Base-by-base conservation (phyloP, 2,113 vertebrate genomes). In the Ptychochromis oligacanthus region DNA sequence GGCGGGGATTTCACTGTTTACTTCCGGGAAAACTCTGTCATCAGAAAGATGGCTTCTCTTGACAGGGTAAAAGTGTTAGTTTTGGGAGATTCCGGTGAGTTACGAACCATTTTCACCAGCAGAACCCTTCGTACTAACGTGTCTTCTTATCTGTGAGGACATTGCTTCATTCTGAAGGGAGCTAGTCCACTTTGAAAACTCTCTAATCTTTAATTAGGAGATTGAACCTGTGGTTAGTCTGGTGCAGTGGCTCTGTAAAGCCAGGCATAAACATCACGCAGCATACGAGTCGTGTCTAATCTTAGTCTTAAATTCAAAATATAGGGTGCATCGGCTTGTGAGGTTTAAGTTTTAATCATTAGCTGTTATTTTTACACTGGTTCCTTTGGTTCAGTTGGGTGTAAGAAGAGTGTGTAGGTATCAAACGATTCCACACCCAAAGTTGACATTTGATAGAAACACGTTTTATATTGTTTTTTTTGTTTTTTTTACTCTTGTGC, bases 61-160 rank as follows among this genome's bases (percentile, higher is more conserved):
- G 98, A 99, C 75, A 95, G 98, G 62, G 97, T 99, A 2, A 99
- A 99, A 93, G 97, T 99, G 2, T 84, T 99, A 89, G 98, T 99
- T 79, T 93, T 99, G 90, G 98, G 98, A 34, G 98, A 99, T 93
- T 99, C 98, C 18, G 98, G 98, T 99, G 92, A 97, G 96, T 87
- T n/a, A 61, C 14, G 1, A 7, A 12, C 2, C 8, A 10, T 80
- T 65, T 84, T 77, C 1, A 3, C 12, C 2, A 20, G 2, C 17
- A 7, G 14, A 11, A 55, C 15, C 10, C 10, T 4, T 22, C 31
- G 26, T n/a, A 20, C 24, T 0, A 57, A 62, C 1, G 5, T 36
- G 4, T 12, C 6, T 20, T 18, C 0, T 20, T 12, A 67, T 38
- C 20, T 60, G 2, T 49, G 11, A 6, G 38, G 3, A 9, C 1